These are phyloP conservation scores for Tyrophagus putrescentiae DNA, from an alignment of 1,140 invertebrate species.

Conservation along the genomic window DNA sequence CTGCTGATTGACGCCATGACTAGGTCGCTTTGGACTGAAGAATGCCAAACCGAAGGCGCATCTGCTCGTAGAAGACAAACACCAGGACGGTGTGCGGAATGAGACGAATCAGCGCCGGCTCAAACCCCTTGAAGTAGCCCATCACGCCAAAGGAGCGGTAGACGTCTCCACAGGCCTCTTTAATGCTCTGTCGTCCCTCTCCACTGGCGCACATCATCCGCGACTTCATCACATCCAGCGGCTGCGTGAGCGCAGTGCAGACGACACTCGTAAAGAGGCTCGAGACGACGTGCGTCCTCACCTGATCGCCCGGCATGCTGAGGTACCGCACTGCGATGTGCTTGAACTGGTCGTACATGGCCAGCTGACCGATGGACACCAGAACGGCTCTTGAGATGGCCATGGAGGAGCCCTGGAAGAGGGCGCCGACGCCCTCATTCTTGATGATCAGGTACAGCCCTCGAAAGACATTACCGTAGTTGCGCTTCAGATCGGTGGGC, in stretches of 20 bases:
- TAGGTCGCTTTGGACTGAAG: neutral
- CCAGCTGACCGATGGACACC: constrained; percentile 87
- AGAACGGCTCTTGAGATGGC: constrained; percentile 74
- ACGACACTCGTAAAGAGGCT: constrained; percentile 77
- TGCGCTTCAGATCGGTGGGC: constrained; percentile 59
- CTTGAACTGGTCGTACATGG: constrained; percentile 88
- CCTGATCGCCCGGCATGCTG: constrained; percentile 38
- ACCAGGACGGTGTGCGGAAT: constrained; percentile 94
- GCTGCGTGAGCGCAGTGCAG: constrained; percentile 49
- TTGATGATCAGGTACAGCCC: constrained; percentile 62
- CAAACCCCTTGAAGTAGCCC: constrained; percentile 88
- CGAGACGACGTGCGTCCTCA: constrained; percentile 73
- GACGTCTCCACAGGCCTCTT: constrained; percentile 27
- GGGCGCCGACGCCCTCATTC: constrained; percentile 60
- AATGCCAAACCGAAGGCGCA: constrained; percentile 64
- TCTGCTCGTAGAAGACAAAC: constrained; percentile 91
- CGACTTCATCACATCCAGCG: constrained; percentile 86
- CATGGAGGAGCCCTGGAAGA: constrained; percentile 79
- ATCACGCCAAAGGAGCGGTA: constrained; percentile 64
- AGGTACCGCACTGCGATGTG: constrained; percentile 31
- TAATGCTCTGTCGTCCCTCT: constrained; percentile 53
- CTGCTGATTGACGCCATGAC: too few relatives aligned
- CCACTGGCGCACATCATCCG: constrained; percentile 89
- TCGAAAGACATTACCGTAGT: constrained; percentile 59
- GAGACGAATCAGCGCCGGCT: constrained; percentile 92